Evolutionary conservation across 2,888 invertebrate genomes (phyloP), one percentile per base, ranked within the genome.

Genomic region (Drosophila tanythrix): DNA sequence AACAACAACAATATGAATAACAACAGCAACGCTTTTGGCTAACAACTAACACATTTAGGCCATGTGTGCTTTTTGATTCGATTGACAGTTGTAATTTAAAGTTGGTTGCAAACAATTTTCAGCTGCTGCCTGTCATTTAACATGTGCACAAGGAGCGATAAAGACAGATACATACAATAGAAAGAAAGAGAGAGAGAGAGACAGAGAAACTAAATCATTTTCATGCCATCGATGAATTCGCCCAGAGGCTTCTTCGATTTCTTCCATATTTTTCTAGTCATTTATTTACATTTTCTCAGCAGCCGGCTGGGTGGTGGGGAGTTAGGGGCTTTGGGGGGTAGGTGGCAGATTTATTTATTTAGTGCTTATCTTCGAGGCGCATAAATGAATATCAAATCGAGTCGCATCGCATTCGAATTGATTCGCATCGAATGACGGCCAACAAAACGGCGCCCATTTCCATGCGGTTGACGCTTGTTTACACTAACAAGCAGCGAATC

Each of bases 311-410:
- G 1, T 2, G 25, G 18, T 43, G 6, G 13, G 21, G 21, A 13
- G 15, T 8, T 25, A 25, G 25, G 4, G 8, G 4, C 7, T 2
- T 21, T 65, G 25, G 27, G 27, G 53, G 56, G 71, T 58, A 57
- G 71, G 67, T 29, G 40, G 31, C 40, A 57, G 71, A 78, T 80
- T 86, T 90, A 82, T 86, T 86, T 86, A 89, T 86, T 88, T 90
- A 90, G 83, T 90, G 89, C 86, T 86, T 90, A 90, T 86, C 90
- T 85, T 79, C 33, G 74, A 85, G 85, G 72, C 90, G 85, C 85
- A 85, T 85, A 85, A 85, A 85, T 85, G 89, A 86, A 86, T 90
- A 90, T 78, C 71, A 76, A 86, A 86, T 90, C 73, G 73, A 73
- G 60, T 70, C 81, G 78, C 80, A 80, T 72, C 84, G 74, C 70